Base-by-base conservation (phyloP, 2,888 invertebrate genomes). In the Drosophila antonietae region DNA sequence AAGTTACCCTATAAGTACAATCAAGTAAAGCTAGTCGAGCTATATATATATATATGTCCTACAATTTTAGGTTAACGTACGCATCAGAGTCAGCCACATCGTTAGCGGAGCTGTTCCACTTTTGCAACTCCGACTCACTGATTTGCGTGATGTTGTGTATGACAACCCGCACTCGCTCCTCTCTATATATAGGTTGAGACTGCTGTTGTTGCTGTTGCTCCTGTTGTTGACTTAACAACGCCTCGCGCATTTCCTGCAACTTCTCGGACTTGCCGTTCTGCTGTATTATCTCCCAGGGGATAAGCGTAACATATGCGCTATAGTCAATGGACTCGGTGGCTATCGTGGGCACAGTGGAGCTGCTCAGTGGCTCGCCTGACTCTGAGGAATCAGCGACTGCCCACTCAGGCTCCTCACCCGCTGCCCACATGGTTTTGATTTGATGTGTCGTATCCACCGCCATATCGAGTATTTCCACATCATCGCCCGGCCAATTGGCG, bases 71-170 rank as follows among this genome's bases (percentile, higher is more conserved):
- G 78, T 90, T 91, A 58, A 91, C 73, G 80, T 87, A 81, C 49
- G 89, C 89, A 57, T 87, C 89, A 46, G 79, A 58, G 41, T 80
- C 89, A 61, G 78, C 87, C 35, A 73, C 57, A 33, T 72, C 74
- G 14, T 68, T 70, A 28, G 46, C 52, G 46, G 58, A 73, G 28
- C 73, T 78, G 75, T 76, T 80, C 73, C 90, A 90, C 68, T 82
- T 90, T 68, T 91, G 89, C 55, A 92, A 78, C 64, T 93, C 93
- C 33, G 92, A 91, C 81, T 91, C 92, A 68, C 91, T 91, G 64
- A 94, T 93, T 81, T 94, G 94, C 20, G 95, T 95, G 68, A 95
- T 94, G 85, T 95, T 95, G 88, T 96, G 95, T 80, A 96, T 95
- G 82, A 95, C 94, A 64, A 96, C 95, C 85, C 94, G 94, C 8